phyloP scores from a whole-genome alignment of 2,113 vertebrate genomes.

The Otus sunia region DNA sequence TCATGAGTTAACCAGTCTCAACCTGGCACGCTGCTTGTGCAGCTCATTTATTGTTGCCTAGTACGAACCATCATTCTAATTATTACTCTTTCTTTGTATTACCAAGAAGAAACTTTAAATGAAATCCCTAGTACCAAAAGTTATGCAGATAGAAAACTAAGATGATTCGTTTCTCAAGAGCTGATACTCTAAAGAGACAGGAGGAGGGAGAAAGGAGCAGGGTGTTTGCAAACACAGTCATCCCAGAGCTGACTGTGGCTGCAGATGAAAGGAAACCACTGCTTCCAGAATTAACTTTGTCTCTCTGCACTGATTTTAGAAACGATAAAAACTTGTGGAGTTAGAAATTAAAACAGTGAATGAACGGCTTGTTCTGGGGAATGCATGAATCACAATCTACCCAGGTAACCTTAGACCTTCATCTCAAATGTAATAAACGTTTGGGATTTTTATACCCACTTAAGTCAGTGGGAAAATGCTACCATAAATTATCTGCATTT shows the following conservation, averaged over 20 bases:
- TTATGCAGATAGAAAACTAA: background rate
- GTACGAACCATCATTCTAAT: background rate
- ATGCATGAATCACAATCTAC: background rate
- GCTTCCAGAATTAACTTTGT: background rate
- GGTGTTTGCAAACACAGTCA: background rate
- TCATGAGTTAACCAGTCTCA: background rate
- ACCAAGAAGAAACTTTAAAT: background rate
- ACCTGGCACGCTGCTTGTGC: rapidly evolving
- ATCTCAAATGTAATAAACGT: background rate
- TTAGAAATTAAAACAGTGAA: background rate
- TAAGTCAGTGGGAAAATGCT: background rate
- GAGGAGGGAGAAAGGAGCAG: background rate
- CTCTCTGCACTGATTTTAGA: background rate
- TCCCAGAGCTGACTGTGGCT: background rate
- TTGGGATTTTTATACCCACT: background rate
- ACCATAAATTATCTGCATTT: background rate
- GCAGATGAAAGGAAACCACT: background rate
- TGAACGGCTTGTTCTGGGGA: background rate
- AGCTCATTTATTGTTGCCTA: background rate
- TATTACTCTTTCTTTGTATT: background rate
- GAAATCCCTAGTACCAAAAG: background rate
- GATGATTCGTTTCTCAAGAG: background rate
- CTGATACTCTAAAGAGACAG: background rate
- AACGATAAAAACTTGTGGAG: background rate
- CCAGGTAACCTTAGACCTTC: background rate